Evolutionary conservation across 1,140 invertebrate species (phyloP).

Genomic region (Drosophila littoralis): DNA sequence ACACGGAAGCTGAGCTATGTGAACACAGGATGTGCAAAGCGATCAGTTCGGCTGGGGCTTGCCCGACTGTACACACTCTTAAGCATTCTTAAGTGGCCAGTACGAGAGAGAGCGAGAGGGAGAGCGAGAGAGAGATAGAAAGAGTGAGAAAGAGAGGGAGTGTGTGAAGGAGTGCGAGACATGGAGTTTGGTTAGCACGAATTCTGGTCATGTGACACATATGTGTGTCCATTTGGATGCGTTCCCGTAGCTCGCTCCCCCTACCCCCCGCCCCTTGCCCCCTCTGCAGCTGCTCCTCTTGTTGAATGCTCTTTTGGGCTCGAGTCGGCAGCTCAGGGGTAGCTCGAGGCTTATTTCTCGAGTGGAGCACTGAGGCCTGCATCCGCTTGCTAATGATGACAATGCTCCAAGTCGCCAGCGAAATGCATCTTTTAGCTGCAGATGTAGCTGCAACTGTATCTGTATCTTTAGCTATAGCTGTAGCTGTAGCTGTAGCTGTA

Average conservation of each 20-base stretch:
- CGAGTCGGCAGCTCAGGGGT: neutral
- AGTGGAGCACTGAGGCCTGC: conserved; percentile 69
- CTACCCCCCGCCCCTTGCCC: neutral
- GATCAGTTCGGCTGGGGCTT: neutral
- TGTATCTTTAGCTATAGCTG: conserved; percentile 13
- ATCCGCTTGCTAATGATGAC: conserved; percentile 77
- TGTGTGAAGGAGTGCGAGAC: neutral
- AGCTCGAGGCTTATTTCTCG: conserved; percentile 24
- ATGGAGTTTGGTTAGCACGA: conserved; percentile 3
- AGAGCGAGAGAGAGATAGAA: no score
- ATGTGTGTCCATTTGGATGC: conserved; percentile 65
- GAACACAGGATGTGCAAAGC: conserved; percentile 19
- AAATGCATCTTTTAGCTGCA: conserved; percentile 23
- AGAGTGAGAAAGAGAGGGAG: neutral
- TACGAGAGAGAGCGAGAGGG: neutral
- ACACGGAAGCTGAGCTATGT: neutral
- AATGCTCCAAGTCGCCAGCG: conserved; percentile 39
- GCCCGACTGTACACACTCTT: conserved; percentile 6
- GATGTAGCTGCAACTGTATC: neutral
- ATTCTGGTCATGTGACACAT: conserved; percentile 59
- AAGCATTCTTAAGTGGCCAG: conserved; percentile 1
- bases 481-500: conserved; percentile 10
- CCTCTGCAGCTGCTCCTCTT: neutral
- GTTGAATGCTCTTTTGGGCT: neutral
- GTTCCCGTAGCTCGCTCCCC: neutral